Base-by-base conservation (phyloP, 2,888 invertebrate genomes). In the Lithophane semibrunnea region DNA sequence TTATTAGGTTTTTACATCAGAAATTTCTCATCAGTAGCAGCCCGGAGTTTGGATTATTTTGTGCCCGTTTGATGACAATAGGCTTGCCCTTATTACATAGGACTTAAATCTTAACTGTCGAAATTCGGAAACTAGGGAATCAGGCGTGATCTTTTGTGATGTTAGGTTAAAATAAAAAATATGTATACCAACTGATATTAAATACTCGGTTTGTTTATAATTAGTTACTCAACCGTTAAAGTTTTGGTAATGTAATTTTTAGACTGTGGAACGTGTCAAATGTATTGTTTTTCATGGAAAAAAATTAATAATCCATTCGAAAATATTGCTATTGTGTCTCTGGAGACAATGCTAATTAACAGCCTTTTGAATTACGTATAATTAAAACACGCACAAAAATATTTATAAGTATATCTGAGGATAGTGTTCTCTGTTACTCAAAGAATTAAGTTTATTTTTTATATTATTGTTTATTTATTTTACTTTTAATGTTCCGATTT, bases 301-400 rank as follows among this genome's bases (percentile, higher is more conserved):
- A 68, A 49, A 60, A 65, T 3, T 37, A 52, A 66, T 80, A 58
- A 21, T 61, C 13, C 42, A 5, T 74, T 58, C 7, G 16, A 49
- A 75, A 69, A 71, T 37, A 37, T 37, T 37, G 44, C 49, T 54
- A 7, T 49, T 58, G 24, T 37, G 49, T 16, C 79, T 63, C 64
- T 24, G n/a, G 86, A 65, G 86, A 72, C 47, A 29, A 4, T 12
- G 24, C 54, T 74, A 58, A 83, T 77, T 83, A 72, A 73, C 37
- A 47, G 29, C 16, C 16, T 65, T 49, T 54, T 56, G 29, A 3
- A 18, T 37, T 29, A 24, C 9, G n/a, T 49, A 8, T 67, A 73
- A 64, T 73, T 83, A 73, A 37, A 63, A 58, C 21, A 24, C 47
- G 47, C 54, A 44, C 16, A 63, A 29, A 49, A 54, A 42, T 58